Evolutionary conservation across 1,140 invertebrate genomes (phyloP), one percentile per base, ranked within the genome.

Genomic region (Tetramorium simillimum): DNA sequence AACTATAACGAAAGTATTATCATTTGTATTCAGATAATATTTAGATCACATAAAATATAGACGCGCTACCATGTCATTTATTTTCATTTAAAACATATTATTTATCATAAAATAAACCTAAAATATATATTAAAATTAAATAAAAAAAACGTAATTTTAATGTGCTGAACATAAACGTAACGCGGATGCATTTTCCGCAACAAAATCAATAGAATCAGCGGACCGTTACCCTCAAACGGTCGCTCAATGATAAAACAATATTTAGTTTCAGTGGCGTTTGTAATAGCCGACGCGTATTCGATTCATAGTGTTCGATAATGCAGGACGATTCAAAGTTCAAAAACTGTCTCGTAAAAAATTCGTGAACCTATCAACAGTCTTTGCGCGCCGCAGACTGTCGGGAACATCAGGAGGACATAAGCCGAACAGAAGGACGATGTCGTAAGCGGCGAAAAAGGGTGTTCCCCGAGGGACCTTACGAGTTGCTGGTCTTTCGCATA

Each of bases 401-500:
- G 21, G 49, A 46, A 65, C 84, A 80, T 78, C 58, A 43, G 60
- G 9, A n/a, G 37, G 46, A 76, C 73, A 67, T 85, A 65, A 80
- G 37, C 72, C 58, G 62, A 76, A 67, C 75, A 85, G 84, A 85
- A 65, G 72, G 58, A 85, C 73, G 73, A 80, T 80, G 84, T 85
- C 75, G 75, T 80, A 63, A 85, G 56, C 49, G 40, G 69, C 53
- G 77, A 84, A 78, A 72, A 85, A 77, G 62, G 78, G 56, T 46
- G 58, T 76, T 56, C 72, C 78, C 78, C 69, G 40, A 51, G 72
- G 86, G 85, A 77, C 76, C 70, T 69, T 70, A 62, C 51, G 37
- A 58, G 88, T 67, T 70, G 51, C 51, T 81, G 85, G 84, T 84
- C 86, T 77, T 70, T 87, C 88, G 88, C 65, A 89, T 89, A 89